phyloP scores from a whole-genome alignment of 2,113 vertebrate species.

The Pardalotus punctatus region DNA sequence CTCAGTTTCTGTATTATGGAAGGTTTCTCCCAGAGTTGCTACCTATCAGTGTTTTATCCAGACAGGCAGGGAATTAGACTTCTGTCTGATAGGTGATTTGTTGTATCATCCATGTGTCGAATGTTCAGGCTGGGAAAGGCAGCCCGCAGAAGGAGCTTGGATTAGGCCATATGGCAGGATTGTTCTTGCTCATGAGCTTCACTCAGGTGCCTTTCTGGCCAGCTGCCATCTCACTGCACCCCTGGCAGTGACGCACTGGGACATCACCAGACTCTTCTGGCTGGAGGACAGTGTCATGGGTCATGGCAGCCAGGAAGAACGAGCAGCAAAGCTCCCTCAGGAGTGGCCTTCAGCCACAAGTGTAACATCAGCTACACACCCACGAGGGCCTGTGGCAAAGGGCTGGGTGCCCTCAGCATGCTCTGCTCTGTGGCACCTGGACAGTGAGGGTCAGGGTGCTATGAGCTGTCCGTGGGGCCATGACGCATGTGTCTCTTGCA shows the following conservation, averaged over 20 bases:
- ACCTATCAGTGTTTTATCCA: not conserved
- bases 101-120: not conserved
- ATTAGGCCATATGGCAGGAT: too few relatives aligned
- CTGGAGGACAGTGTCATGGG: not conserved
- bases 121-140: rapidly evolving
- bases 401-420: not conserved
- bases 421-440: not conserved
- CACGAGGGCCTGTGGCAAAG: rapidly evolving
- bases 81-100: not conserved
- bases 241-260: rapidly evolving
- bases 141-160: not conserved
- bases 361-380: not conserved
- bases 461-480: rapidly evolving
- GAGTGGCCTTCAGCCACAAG: not conserved
- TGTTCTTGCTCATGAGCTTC: not conserved
- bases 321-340: rapidly evolving
- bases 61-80: not conserved
- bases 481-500: not conserved
- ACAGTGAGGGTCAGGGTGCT: rapidly evolving
- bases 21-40: not conserved
- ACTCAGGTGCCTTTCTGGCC: rapidly evolving
- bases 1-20: not conserved
- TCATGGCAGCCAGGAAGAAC: rapidly evolving
- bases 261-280: rapidly evolving
- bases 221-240: not conserved